phyloP scores from a whole-genome alignment of 2,888 invertebrate species.

The Drosophila nr. perissopoda region DNA sequence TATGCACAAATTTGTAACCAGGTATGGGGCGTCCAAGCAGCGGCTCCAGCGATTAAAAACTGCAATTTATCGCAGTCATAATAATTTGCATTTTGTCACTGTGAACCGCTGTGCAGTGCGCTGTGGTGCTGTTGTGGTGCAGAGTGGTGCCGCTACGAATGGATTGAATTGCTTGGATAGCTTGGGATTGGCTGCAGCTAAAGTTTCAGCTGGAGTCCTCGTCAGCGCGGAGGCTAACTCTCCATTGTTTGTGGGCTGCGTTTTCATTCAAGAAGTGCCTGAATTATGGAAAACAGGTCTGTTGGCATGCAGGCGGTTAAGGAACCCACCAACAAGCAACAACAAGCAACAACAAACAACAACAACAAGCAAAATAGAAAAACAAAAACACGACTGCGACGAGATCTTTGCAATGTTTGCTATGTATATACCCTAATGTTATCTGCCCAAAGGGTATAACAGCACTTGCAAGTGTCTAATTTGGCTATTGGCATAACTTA shows the following conservation, averaged over 20 bases:
- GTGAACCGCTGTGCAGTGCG: slow-evolving; percentile 43
- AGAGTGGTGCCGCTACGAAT: slow-evolving; percentile 7
- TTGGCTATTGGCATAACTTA: rapidly evolving
- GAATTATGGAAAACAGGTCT: slow-evolving; percentile 76
- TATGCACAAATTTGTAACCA: slow-evolving; percentile 26
- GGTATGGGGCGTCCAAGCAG: slow-evolving; percentile 62
- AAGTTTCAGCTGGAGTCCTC: slow-evolving; percentile 53
- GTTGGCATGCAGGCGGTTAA: slow-evolving; percentile 68
- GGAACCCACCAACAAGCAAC: slow-evolving; percentile 27
- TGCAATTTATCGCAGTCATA: slow-evolving; percentile 79
- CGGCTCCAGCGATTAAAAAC: slow-evolving; percentile 73
- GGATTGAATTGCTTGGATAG: slow-evolving; percentile 33
- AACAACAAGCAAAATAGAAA: neutral
- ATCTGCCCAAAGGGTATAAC: neutral
- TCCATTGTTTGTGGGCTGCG: slow-evolving; percentile 64
- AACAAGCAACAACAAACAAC: slow-evolving; percentile 18
- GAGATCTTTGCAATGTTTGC: slow-evolving; percentile 13
- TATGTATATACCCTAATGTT: slow-evolving; percentile 6
- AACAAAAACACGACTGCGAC: slow-evolving; percentile 29
- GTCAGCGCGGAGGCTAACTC: slow-evolving; percentile 17
- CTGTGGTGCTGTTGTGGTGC: slow-evolving; percentile 2
- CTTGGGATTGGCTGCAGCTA: slow-evolving; percentile 46
- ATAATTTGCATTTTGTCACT: slow-evolving; percentile 80
- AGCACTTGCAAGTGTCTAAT: neutral
- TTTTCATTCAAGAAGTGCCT: slow-evolving; percentile 71